Evolutionary conservation across 2,113 vertebrate genomes (phyloP), one percentile per base, ranked within the genome.

Genomic region (Leucopsar rothschildi): DNA sequence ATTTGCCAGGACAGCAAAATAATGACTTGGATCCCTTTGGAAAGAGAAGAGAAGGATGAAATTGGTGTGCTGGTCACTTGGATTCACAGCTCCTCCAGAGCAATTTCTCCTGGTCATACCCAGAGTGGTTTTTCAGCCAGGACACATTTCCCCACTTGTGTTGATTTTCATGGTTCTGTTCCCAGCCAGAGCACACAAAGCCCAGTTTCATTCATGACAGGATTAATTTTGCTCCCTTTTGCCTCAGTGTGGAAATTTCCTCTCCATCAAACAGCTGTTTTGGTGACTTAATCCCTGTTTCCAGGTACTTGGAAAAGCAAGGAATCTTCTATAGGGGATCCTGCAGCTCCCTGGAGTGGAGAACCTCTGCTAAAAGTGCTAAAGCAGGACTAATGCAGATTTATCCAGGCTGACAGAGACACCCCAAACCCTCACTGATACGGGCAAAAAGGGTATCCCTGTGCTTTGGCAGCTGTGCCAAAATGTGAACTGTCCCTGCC

Each of bases 281-380:
- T 2, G 1, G 35, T 63, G 42, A 14, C 12, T 60, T 29, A 27
- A 35, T 56, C 27, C 33, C 4, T 33, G 9, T 31, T 63, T 55
- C 9, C 31, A 60, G 31, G 15, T 12, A 45, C 15, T 24, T 78
- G 50, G 25, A 52, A 47, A 66, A 80, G 27, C 20, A 39, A 66
- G 35, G 47, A 72, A 11, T 7, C 16, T 13, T 59, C 47, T 57
- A 7, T 23, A 59, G 42, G 12, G 5, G 6, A 82, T 9, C 33
- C 6, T 4, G 2, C 56, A 78, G 14, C 23, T 70, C 31, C 1
- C 0, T 19, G 47, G 55, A 64, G 53, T 2, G 5, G 39, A 35
- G 45, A 31, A 37, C 15, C 20, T 69, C 50, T 73, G 33, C 28
- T 50, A 5, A 47, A 24, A 9, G 4, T n/a, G 20, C 40, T 33